Base-by-base conservation (phyloP, 1,140 invertebrate species). In the Meloidogyne floridensis region DNA sequence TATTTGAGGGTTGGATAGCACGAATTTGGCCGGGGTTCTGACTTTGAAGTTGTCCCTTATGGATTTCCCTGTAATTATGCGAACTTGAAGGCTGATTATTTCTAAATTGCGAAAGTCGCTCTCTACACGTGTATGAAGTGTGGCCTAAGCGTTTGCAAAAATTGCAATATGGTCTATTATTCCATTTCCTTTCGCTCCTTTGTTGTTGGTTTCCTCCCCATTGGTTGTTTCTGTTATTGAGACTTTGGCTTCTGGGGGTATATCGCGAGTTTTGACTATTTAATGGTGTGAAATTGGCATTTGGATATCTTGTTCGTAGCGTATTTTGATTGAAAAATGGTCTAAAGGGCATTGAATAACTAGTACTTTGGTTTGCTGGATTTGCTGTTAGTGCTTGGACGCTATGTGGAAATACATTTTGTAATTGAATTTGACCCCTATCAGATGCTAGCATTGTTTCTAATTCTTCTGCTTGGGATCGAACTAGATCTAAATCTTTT, bases 381-480 rank as follows among this genome's bases (percentile, higher is more conserved):
- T 20, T 20, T 20, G 20, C 20, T 20, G 20, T 20, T 20, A 20
- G 20, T 20, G 20, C 20, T 20, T 18, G 11, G 54, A 74, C 72
- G 0, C 43, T 15, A 47, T 74, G 72, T 13, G n/a, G n/a, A n/a
- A 74, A n/a, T 3, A 47, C 13, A 4, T 73, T 74, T 15, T 20
- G 20, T 1, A 20, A 20, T 0, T 43, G 72, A 7, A 74, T 10
- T 74, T 74, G 15, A 3, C 72, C 72, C 6, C 54, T 74, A 0
- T 74, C 43, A 0, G 72, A n/a, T 15, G 11, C n/a, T 20, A 74
- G n/a, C 0, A 15, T 43, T 5, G 54, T 13, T 18, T 74, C 72
- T 6, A 74, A 18, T 74, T 74, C 72, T 74, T 74, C 15, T 6
- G 72, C 72, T 20, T 74, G 72, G n/a, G 72, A 10, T 5, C n/a